These are phyloP conservation scores for Callimico goeldii DNA, from an alignment of 2,797 vertebrate genomes.

Conservation along the genomic window DNA sequence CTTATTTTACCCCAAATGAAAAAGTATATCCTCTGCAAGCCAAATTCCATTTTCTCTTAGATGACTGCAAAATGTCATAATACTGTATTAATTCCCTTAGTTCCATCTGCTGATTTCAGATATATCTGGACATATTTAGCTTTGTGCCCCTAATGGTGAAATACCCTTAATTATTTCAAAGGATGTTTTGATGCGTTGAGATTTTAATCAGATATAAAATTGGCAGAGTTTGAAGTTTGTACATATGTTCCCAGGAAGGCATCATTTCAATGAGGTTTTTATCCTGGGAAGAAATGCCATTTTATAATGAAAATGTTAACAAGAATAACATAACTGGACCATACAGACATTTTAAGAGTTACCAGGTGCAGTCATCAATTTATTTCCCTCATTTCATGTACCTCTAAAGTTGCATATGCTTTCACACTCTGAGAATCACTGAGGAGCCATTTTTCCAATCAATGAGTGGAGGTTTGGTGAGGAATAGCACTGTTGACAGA, in stretches of 20 bases:
- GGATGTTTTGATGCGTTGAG: conserved; percentile 56
- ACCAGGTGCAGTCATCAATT: background rate
- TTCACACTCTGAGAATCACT: background rate
- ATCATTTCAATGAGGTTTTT: conserved; percentile 29
- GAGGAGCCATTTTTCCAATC: fast-evolving
- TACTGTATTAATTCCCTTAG: conserved; percentile 52
- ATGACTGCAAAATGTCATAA: conserved; percentile 72
- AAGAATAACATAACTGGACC: background rate
- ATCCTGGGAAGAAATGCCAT: background rate
- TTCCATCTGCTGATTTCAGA: conserved; percentile 55
- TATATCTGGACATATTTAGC: conserved; percentile 65
- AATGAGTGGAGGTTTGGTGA: background rate
- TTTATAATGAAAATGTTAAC: background rate
- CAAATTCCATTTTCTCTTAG: conserved; percentile 74
- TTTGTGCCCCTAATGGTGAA: conserved; percentile 60
- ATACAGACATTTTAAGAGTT: background rate
- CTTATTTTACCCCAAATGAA: conserved; percentile 52
- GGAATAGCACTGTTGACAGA: background rate
- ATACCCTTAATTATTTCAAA: conserved; percentile 72
- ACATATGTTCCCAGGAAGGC: background rate
- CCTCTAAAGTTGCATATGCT: background rate
- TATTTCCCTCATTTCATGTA: background rate
- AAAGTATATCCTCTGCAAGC: conserved; percentile 68
- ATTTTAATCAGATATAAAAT: conserved; percentile 70
- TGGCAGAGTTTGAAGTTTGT: conserved; percentile 56